Conservation (phyloP, 2,113 vertebrate genomes). For the Pseudopodoces humilis region DNA sequence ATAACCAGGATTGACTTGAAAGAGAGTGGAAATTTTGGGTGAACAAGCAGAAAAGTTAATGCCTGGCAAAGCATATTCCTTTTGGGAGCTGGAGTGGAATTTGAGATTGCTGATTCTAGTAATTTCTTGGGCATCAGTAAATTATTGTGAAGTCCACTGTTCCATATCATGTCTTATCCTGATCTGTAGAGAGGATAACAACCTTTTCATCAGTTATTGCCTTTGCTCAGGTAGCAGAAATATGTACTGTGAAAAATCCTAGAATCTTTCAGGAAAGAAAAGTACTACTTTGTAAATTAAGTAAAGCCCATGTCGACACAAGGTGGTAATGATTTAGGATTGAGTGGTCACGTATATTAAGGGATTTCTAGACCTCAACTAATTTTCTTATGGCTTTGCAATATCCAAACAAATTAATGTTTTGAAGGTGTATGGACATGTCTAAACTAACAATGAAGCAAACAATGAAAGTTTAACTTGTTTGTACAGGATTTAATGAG, state of each 20-base stretch:
- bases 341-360: not conserved
- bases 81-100: not conserved
- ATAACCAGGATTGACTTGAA: not conserved
- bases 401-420: not conserved
- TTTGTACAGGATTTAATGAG: too few species aligned
- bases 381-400: not conserved
- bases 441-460: not conserved
- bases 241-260: not conserved
- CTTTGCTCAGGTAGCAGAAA: not conserved
- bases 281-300: not conserved
- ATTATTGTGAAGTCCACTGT: not conserved
- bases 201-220: not conserved
- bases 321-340: not conserved
- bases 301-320: rapidly evolving
- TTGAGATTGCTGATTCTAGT: not conserved
- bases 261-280: not conserved
- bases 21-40: not conserved
- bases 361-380: not conserved
- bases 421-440: not conserved
- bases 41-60: not conserved
- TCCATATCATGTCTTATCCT: not conserved
- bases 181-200: not conserved
- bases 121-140: not conserved
- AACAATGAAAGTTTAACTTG: not conserved
- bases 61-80: not conserved